Base-by-base conservation (phyloP, 2,113 vertebrate genomes). In the Dendropsophus ebraccatus region DNA sequence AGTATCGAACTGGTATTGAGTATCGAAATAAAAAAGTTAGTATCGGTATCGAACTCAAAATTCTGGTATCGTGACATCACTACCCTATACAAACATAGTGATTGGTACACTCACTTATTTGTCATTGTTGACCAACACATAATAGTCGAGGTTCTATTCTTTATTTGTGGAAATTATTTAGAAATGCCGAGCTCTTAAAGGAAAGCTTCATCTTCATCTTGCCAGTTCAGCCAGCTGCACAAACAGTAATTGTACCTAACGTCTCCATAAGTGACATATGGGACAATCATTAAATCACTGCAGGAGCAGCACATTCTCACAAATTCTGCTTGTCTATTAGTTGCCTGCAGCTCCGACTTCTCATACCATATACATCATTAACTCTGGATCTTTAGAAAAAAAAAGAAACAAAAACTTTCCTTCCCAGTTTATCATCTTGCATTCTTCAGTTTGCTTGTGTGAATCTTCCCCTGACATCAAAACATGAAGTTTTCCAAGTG, bases 201-300 rank as follows among this genome's bases (percentile, higher is more conserved):
- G 14, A 54, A 78, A 45, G 76, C n/a, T 58, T 37, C 87, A 89
- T 91, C 58, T 75, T 86, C 87, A 85, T 88, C 88, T 77, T 83
- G 87, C 84, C 77, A 88, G 58, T 75, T 67, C 73, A 87, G 86
- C 87, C 72, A 65, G 87, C 67, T 86, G 92, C 91, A 78, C 84
- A 91, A 92, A 88, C 88, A 78, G 88, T 88, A 86, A 91, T 91
- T 88, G 90, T 91, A 90, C 69, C 89, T 89, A 37, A 49, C 90
- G 72, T 88, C 90, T 92, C 90, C 84, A 83, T 88, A 88, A 86
- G 88, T 84, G 87, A 93, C 92, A 92, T 83, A 81, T 91, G 87
- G 85, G 91, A 90, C 91, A 88, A 89, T 90, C 92, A 90, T 94
- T 90, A 91, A 90, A 90, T 89, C 90, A 82, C 92, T 86, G 88